Percentiles rank a stretch among this genome's conserved stretches.
These are phyloP conservation scores for Stenolophus ochropezus DNA, from an alignment of 2,888 invertebrate species.

Conservation along the genomic window DNA sequence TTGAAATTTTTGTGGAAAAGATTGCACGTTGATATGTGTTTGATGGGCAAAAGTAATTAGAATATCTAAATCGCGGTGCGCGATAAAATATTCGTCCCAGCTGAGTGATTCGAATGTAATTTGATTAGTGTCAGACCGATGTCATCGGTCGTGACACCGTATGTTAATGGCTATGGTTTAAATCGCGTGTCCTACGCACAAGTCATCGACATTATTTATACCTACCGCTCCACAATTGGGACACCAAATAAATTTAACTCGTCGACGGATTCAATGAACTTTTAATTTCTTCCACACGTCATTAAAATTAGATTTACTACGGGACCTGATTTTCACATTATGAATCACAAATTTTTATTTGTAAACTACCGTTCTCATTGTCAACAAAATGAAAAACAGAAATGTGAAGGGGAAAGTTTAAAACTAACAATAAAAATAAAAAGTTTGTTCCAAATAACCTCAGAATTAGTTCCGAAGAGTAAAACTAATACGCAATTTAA, in stretches of 20 bases:
- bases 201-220: conserved; percentile 27
- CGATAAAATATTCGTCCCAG: background rate
- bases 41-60: background rate
- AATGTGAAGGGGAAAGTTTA: too few species aligned
- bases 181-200: conserved; percentile 14
- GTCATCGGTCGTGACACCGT: conserved; percentile 18
- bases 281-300: background rate
- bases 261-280: background rate
- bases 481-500: too few species aligned
- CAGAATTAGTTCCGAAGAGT: too few species aligned
- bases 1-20: too few species aligned
- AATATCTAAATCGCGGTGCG: background rate
- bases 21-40: too few species aligned
- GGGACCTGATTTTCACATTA: background rate
- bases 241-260: conserved; percentile 4
- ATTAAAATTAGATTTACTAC: background rate
- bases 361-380: too few species aligned
- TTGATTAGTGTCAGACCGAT: background rate
- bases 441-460: too few species aligned
- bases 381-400: background rate
- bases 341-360: background rate
- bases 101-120: background rate
- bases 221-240: conserved; percentile 16
- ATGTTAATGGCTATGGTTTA: background rate
- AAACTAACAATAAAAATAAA: too few species aligned